Evolutionary conservation across 2,113 vertebrate genomes (phyloP).

Genomic region (Variabilichromis moorii): DNA sequence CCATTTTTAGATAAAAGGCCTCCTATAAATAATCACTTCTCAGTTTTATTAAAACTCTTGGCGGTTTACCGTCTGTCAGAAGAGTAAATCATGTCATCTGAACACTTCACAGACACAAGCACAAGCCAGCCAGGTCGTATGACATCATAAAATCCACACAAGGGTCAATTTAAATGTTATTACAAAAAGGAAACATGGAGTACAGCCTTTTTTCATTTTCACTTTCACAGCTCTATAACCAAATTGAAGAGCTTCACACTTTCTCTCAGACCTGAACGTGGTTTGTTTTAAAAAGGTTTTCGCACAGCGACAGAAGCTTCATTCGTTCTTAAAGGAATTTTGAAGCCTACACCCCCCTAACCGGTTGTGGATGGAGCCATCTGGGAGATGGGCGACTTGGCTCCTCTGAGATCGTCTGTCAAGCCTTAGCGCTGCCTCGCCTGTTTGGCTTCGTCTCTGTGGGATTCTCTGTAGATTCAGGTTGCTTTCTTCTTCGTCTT

Average conservation of each 20-base stretch:
- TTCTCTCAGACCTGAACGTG: background rate
- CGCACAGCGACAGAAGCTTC: conserved; percentile 1
- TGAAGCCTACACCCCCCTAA: background rate
- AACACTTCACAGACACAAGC: background rate
- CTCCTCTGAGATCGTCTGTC: conserved; percentile 35
- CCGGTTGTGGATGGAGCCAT: conserved; percentile 42
- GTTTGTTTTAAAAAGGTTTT: background rate
- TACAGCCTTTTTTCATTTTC: background rate
- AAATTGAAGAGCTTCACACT: background rate
- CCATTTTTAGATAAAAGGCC: background rate
- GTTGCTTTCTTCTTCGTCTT: background rate
- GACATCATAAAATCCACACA: background rate
- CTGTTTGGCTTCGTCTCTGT: conserved; percentile 24
- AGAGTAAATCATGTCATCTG: background rate
- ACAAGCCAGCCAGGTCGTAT: background rate
- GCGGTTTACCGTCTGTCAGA: fast-evolving
- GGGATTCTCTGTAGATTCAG: conserved; percentile 33
- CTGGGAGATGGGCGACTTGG: conserved; percentile 55
- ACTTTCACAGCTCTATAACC: background rate
- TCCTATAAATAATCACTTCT: background rate
- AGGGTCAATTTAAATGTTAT: background rate
- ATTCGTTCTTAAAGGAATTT: conserved; percentile 9
- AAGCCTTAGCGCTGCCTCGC: conserved; percentile 12
- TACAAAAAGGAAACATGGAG: background rate
- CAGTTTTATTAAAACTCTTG: background rate